These are phyloP conservation scores for Criorhina ranunculi DNA, from an alignment of 2,888 invertebrate species.

Conservation along the genomic window DNA sequence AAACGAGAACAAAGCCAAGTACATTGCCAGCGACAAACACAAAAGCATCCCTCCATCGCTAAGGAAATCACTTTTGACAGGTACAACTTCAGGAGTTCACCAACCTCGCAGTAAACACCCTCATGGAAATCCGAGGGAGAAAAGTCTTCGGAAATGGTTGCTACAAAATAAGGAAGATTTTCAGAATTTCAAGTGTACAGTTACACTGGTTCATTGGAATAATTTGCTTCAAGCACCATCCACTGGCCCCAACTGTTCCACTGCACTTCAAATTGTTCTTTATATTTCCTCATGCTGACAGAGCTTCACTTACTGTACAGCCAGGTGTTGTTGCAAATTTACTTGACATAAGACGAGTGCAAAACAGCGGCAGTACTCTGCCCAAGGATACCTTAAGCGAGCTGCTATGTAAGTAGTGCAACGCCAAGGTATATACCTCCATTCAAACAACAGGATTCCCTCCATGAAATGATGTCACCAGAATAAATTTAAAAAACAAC, in stretches of 20 bases:
- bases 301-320: constrained; percentile 38
- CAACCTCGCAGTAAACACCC: too few species aligned
- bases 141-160: too few species aligned
- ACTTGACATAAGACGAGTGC: constrained; percentile 37
- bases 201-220: too few species aligned
- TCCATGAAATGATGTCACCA: constrained; percentile 54
- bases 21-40: too few species aligned
- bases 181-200: too few species aligned
- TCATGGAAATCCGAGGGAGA: too few species aligned
- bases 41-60: too few species aligned
- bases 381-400: not conserved
- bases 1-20: too few species aligned
- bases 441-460: constrained; percentile 39
- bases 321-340: constrained; percentile 59
- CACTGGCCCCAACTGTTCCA: not conserved
- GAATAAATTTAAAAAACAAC: not conserved
- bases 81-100: too few species aligned
- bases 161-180: too few species aligned
- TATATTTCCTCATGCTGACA: constrained; percentile 28
- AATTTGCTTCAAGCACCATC: not conserved
- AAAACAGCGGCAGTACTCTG: not conserved
- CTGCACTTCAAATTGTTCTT: not conserved
- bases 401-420: constrained; percentile 22
- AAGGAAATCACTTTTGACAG: too few species aligned
- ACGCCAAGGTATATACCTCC: constrained; percentile 9